Conservation (phyloP, 2,888 invertebrate genomes). For the Labia minor region DNA sequence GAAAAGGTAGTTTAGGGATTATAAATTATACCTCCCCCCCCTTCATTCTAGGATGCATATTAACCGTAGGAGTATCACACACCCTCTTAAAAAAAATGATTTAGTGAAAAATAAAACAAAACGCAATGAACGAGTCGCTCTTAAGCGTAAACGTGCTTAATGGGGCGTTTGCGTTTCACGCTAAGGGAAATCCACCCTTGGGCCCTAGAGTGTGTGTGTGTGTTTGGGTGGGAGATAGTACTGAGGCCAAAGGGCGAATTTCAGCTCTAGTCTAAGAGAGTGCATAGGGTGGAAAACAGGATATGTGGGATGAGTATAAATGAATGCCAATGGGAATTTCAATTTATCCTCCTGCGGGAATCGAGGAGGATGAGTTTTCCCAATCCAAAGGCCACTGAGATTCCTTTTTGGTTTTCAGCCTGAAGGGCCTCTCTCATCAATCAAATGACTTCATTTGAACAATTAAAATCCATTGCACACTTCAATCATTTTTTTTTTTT, state of each 20-base stretch:
- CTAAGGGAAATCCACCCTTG: not conserved
- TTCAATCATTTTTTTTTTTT: not conserved
- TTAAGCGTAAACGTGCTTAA: constrained; percentile 13
- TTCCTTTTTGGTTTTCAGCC: constrained; percentile 3
- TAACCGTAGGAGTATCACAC: too few relatives aligned
- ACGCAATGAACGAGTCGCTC: not conserved
- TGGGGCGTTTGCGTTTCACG: constrained; percentile 13
- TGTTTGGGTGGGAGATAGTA: too few relatives aligned
- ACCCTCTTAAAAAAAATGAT: not conserved
- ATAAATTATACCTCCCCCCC: too few relatives aligned
- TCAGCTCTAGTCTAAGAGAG: not conserved
- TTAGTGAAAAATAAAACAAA: constrained; percentile 13
- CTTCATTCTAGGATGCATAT: too few relatives aligned
- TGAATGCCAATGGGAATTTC: not conserved
- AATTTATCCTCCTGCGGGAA: not conserved
- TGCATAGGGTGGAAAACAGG: too few relatives aligned
- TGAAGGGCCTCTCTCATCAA: not conserved
- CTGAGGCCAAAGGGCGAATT: not conserved
- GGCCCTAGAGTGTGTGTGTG: not conserved
- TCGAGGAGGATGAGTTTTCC: too few relatives aligned
- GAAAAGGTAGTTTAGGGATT: too few relatives aligned
- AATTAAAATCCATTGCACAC: not conserved
- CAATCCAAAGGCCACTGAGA: too few relatives aligned
- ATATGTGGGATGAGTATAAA: not conserved
- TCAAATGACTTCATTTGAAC: not conserved